Conservation (phyloP, 1,140 invertebrate species). For the Mercenaria mercenaria region DNA sequence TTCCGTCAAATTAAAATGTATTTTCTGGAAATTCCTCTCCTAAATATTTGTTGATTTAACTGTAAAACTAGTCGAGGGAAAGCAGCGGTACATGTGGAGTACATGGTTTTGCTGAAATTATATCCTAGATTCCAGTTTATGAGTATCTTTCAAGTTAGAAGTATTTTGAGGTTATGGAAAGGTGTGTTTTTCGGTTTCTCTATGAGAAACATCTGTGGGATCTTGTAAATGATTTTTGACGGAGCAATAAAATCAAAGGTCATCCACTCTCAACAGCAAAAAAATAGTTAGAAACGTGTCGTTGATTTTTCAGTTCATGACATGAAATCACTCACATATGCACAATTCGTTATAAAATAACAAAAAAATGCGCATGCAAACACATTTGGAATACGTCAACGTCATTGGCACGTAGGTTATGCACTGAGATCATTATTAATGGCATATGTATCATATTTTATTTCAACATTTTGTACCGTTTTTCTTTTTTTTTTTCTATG, state of each 20-base stretch:
- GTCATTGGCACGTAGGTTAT: too few relatives aligned
- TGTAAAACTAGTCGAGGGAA: slow-evolving; percentile 5
- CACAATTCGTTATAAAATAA: too few relatives aligned
- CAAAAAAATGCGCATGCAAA: too few relatives aligned
- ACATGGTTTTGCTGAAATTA: slow-evolving; percentile 18
- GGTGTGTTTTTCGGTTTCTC: background rate
- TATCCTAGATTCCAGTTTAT: background rate
- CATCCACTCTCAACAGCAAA: too few relatives aligned
- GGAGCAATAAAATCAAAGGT: background rate
- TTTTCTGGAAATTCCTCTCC: slow-evolving; percentile 11
- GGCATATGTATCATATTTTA: too few relatives aligned
- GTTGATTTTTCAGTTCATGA: too few relatives aligned
- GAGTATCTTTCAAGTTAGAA: background rate
- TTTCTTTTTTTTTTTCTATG: too few relatives aligned
- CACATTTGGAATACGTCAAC: too few relatives aligned
- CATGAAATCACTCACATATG: too few relatives aligned
- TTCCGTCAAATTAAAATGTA: slow-evolving; percentile 38
- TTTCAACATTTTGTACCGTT: too few relatives aligned
- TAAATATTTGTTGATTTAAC: slow-evolving; percentile 54
- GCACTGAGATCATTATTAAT: too few relatives aligned
- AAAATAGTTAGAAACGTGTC: too few relatives aligned
- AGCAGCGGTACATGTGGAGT: slow-evolving; percentile 19
- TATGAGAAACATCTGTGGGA: background rate
- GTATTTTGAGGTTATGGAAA: background rate
- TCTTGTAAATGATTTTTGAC: background rate